Conservation (phyloP, 2,797 vertebrate species). For the Enteromius radiatus region DNA sequence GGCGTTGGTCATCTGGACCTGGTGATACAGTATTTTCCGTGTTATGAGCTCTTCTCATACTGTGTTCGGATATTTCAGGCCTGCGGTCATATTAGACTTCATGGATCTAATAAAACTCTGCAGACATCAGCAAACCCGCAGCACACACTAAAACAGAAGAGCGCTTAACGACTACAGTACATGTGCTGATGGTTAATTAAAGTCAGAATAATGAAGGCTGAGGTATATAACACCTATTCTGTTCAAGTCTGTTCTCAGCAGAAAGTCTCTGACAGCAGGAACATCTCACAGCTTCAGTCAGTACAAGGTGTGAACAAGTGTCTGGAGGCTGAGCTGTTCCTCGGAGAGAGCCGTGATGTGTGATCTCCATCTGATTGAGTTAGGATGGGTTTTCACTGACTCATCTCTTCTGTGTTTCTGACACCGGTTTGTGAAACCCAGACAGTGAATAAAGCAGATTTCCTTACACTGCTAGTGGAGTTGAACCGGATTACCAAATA, state of each 20-base stretch:
- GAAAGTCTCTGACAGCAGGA: background rate
- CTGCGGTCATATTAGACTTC: background rate
- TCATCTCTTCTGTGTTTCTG: background rate
- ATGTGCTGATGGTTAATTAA: background rate
- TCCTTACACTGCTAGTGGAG: too few species aligned
- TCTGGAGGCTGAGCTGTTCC: background rate
- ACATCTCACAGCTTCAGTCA: conserved; percentile 12
- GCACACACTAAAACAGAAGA: background rate
- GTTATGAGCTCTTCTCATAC: background rate
- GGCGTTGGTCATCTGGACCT: background rate
- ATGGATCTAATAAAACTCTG: conserved; percentile 1
- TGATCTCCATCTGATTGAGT: background rate
- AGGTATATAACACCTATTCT: background rate
- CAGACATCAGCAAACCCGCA: background rate
- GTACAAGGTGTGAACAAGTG: background rate
- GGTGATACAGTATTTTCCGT: background rate
- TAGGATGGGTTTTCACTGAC: background rate
- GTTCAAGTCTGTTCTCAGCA: too few species aligned
- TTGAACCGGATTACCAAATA: too few species aligned
- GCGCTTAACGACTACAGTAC: background rate
- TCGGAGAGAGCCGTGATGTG: background rate
- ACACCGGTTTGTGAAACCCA: too few species aligned
- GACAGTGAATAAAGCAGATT: too few species aligned
- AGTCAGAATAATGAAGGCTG: background rate
- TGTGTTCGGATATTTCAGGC: background rate